These are phyloP conservation scores for Ceryle rudis DNA, from an alignment of 2,797 vertebrate genomes.

Conservation along the genomic window DNA sequence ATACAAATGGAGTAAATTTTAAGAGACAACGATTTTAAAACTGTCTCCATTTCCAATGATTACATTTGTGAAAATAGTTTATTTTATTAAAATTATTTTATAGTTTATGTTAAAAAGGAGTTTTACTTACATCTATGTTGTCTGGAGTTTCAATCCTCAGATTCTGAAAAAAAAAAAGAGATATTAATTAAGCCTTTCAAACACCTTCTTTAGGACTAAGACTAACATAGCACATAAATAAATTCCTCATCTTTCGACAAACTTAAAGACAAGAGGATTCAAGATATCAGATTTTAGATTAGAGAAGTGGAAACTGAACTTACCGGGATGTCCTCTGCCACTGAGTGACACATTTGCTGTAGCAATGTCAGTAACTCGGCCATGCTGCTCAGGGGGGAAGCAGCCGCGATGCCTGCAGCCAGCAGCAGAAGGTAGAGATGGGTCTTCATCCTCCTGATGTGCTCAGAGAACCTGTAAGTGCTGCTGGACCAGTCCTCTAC, in stretches of 20 bases:
- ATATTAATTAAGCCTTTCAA: neutral
- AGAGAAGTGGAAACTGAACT: neutral
- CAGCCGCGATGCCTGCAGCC: neutral
- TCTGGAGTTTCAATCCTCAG: slow-evolving; percentile 72
- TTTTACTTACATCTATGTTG: slow-evolving; percentile 71
- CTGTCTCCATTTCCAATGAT: neutral
- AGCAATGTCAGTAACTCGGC: neutral
- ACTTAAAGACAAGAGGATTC: neutral
- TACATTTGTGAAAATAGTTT: neutral
- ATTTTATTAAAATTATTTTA: neutral
- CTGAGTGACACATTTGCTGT: neutral
- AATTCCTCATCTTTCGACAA: neutral
- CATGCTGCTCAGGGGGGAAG: neutral
- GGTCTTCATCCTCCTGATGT: slow-evolving; percentile 9
- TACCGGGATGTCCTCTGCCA: neutral
- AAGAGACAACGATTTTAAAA: neutral
- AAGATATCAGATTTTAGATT: neutral
- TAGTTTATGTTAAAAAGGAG: neutral
- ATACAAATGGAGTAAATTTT: neutral
- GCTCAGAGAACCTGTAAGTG: neutral
- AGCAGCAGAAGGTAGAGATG: slow-evolving; percentile 51
- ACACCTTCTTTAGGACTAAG: neutral
- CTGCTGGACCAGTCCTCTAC: neutral
- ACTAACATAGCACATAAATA: neutral
- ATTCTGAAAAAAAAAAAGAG: slow-evolving; percentile 60